phyloP scores from a whole-genome alignment of 1,140 invertebrate genomes.

The Trichonephila inaurata region DNA sequence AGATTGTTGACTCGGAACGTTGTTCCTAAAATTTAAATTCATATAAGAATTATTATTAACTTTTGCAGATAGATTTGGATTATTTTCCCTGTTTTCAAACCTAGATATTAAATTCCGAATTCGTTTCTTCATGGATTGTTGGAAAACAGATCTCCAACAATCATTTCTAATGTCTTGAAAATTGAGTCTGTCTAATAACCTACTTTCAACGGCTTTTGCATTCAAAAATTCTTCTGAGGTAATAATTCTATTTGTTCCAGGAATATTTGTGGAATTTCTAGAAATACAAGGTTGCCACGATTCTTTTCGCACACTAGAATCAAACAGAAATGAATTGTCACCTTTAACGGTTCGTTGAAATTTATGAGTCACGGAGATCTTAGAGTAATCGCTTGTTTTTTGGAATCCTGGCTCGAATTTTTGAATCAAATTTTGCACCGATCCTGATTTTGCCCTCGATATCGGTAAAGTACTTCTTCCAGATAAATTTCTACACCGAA shows the following conservation, averaged over 20 bases:
- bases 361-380: neutral
- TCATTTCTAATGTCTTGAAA: neutral
- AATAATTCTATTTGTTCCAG: neutral
- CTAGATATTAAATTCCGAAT: constrained; percentile 44
- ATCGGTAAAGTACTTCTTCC: neutral
- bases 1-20: neutral
- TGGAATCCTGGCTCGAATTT: constrained; percentile 9
- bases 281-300: neutral
- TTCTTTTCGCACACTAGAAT: neutral
- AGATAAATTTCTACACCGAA: neutral
- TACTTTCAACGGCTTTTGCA: neutral
- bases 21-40: neutral
- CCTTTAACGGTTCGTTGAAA: neutral
- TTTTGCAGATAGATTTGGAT: neutral
- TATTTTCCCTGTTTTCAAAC: neutral
- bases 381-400: neutral
- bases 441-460: neutral
- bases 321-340: neutral
- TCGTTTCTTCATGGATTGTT: constrained; percentile 3
- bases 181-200: neutral
- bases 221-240: neutral
- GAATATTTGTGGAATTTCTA: neutral
- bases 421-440: constrained; percentile 61
- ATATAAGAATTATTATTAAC: neutral
- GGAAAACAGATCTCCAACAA: neutral